A percentile compares a stretch with the other conserved stretches of the same genome.
Conservation (phyloP, 2,797 vertebrate species). For the Ispidina lecontei region DNA sequence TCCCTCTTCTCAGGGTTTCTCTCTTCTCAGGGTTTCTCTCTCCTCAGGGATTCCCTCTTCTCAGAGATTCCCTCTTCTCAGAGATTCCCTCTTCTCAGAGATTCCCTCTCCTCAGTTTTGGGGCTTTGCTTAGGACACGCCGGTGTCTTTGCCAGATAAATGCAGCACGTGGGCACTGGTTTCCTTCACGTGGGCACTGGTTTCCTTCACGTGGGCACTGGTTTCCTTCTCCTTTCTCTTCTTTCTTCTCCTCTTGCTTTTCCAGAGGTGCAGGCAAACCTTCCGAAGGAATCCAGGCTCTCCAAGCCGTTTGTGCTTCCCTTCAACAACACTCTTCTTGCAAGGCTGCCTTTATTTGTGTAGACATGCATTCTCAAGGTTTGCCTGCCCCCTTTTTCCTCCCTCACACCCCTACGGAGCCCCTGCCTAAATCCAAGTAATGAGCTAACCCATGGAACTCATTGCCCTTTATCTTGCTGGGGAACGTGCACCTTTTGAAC, state of each 20-base stretch:
- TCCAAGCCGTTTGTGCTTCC: constrained; percentile 75
- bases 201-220: constrained; percentile 63
- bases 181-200: constrained; percentile 63
- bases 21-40: constrained; percentile 67
- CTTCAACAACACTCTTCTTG: constrained; percentile 64
- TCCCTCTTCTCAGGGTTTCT: constrained; percentile 73
- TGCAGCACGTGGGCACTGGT: constrained; percentile 53
- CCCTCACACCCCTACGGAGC: constrained; percentile 73
- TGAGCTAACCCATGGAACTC: constrained; percentile 81
- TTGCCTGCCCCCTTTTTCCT: constrained; percentile 61
- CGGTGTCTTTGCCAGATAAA: constrained; percentile 72
- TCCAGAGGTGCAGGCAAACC: not conserved
- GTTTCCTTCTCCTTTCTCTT: constrained; percentile 50
- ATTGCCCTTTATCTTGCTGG: constrained; percentile 85
- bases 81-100: no score
- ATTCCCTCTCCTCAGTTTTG: constrained; percentile 74
- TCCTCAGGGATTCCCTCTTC: no score
- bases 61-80: no score
- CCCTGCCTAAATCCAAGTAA: constrained; percentile 79
- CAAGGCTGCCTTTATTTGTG: constrained; percentile 60
- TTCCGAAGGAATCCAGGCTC: constrained; percentile 63
- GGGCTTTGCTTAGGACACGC: constrained; percentile 82
- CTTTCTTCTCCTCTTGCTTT: not conserved
- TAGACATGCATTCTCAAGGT: constrained; percentile 67
- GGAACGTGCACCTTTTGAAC: constrained; percentile 88